Base-by-base conservation (phyloP, 1,140 invertebrate species). In the Condylostylus longicornis region DNA sequence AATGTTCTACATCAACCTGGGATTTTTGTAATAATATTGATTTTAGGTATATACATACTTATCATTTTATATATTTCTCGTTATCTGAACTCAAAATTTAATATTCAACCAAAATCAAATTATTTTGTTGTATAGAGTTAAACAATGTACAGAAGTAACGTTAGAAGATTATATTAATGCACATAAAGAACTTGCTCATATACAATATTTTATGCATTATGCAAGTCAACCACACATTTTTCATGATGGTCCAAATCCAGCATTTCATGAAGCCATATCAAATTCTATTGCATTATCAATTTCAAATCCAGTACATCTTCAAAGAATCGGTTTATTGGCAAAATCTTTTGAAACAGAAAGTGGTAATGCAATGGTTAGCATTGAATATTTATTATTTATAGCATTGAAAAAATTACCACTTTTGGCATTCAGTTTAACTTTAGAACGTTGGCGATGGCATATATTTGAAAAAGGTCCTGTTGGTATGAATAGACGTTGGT, bases 231-330 rank as follows among this genome's bases (percentile, higher is more conserved):
- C 80, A 1, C 68, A 72, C 41, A 43, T 82, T 2, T 85, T 79
- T 58, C 63, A 82, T 35, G 74, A 76, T 42, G 84, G 83, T 28
- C 79, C 82, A 0, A 79, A 88, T 55, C 79, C 82, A 77, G 82
- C 80, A 20, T 90, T 90, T 53, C 82, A 89, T 51, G 86, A 90
- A 61, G 86, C 83, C 3, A 69, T 90, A 2, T 84, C 85, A n/a
- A 85, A 90, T 53, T 75, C 80, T 0, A 71, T 89, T n/a, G 72
- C 74, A 2, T 52, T 91, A 10, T 85, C 78, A 0, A 73, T 87
- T 0, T 71, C 70, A 43, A 83, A 80, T 23, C 66, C 77, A 1
- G 70, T 71, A 38, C 80, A 88, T 65, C 63, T 88, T 9, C 69
- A 77, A 30, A 65, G 72, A 52, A 69, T 85, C 31, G 78, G 78